Conservation (phyloP, 2,797 vertebrate species). For the Urocyon cinereoargenteus region DNA sequence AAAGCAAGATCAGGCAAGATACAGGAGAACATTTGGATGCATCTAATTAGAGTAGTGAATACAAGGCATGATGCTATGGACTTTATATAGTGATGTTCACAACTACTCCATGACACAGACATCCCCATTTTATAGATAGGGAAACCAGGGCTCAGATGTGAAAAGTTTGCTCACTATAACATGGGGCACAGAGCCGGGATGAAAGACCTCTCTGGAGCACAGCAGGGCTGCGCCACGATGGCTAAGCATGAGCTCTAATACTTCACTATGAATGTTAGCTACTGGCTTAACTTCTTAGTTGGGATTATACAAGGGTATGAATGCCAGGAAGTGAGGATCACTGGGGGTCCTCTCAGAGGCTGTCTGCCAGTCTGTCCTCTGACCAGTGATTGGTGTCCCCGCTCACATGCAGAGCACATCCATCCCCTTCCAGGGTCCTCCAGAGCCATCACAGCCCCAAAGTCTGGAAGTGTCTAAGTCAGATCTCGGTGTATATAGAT, state of each 20-base stretch:
- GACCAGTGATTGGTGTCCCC: no score
- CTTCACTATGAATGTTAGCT: not conserved
- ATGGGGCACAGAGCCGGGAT: not conserved
- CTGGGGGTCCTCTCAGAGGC: not conserved
- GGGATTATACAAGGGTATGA: not conserved
- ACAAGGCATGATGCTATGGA: not conserved
- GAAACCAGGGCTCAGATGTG: not conserved
- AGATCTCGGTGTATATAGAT: not conserved
- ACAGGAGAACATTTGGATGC: not conserved
- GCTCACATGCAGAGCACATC: not conserved
- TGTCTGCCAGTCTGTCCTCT: not conserved
- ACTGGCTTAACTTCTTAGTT: not conserved
- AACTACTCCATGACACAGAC: no score
- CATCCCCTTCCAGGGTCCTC: not conserved
- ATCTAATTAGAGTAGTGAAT: not conserved
- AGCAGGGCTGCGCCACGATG: rapidly evolving
- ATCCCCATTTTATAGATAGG: not conserved
- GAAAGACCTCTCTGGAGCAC: not conserved
- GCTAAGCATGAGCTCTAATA: not conserved
- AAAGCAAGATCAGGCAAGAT: not conserved
- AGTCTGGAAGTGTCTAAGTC: not conserved
- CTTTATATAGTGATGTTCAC: not conserved
- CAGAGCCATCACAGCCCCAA: not conserved
- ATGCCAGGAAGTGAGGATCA: not conserved
- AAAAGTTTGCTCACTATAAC: not conserved